phyloP scores from a whole-genome alignment of 2,888 invertebrate genomes.

The Acrobeloides nanus region DNA sequence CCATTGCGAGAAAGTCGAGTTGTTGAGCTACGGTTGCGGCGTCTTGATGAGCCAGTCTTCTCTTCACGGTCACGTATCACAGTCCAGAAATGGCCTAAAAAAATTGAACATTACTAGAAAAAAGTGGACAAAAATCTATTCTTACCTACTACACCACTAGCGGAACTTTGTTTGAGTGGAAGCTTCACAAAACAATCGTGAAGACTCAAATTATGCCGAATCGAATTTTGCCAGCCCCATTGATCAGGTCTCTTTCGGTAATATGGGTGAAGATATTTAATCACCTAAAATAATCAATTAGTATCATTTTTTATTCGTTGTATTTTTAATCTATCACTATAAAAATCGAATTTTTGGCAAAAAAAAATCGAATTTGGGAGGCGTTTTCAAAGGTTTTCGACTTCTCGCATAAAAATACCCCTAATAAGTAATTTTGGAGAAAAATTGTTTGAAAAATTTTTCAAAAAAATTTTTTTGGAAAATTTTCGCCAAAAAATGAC shows the following conservation, averaged over 20 bases:
- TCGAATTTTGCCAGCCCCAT: slow-evolving; percentile 94
- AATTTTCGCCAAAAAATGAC: no score
- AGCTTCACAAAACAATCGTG: slow-evolving; percentile 96
- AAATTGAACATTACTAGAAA: slow-evolving; percentile 9
- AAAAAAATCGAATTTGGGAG: no score
- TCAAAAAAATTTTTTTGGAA: no score
- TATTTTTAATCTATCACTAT: no score
- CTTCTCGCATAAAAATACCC: no score
- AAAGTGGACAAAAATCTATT: neutral
- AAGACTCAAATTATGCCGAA: slow-evolving; percentile 89
- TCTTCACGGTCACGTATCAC: slow-evolving; percentile 49
- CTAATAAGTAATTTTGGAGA: no score
- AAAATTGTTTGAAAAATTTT: no score
- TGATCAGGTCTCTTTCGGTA: slow-evolving; percentile 50
- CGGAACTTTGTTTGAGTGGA: slow-evolving; percentile 60
- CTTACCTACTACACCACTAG: slow-evolving; percentile 50
- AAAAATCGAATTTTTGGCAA: no score
- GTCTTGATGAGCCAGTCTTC: slow-evolving; percentile 32
- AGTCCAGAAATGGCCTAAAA: slow-evolving; percentile 51
- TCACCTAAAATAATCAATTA: slow-evolving; percentile 43
- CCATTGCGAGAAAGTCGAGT: slow-evolving; percentile 4
- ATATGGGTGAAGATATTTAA: slow-evolving; percentile 50
- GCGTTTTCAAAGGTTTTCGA: no score
- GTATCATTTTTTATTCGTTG: no score
- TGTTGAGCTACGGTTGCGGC: slow-evolving; percentile 7